Evolutionary conservation across 2,888 invertebrate genomes (phyloP), one percentile per base, ranked within the genome.

Genomic region (Trisateles emortualis): DNA sequence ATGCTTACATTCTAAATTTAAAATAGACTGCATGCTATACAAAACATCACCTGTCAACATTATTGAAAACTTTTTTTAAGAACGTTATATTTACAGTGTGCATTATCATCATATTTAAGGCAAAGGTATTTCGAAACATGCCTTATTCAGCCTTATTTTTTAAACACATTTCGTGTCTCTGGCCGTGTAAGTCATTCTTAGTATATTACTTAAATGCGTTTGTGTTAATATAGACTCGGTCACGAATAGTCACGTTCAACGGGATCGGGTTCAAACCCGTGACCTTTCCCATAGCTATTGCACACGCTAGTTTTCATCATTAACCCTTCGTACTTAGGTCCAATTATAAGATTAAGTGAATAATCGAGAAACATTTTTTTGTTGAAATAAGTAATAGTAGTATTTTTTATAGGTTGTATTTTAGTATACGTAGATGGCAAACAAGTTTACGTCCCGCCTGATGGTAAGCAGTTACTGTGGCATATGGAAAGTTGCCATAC

Each of bases 261-360:
- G 52, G 49, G 54, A 29, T 55, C 33, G 54, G 42, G 61, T 57
- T 60, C 53, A 60, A 45, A 50, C 47, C 47, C 50, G 39, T 44
- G 65, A 64, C 65, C 65, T 64, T 65, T 60, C 64, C 44, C 60
- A 59, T 45, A 52, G 50, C 16, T 29, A 30, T 48, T 14, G 39
- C 24, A 46, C 35, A 48, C 52, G 41, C 45, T 48, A 53, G 47
- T 41, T 45, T 35, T 33, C 39, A 47, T 26, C 8, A 22, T 22
- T 22, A 22, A 26, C 26, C 26, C 8, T 6, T 26, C 3, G 26
- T 8, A 1, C 26, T 26, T 26, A 26, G 8, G 26, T 6, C 8
- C 8, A 4, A 26, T 26, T 26, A 26, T 26, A n/a, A n/a, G n/a
- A n/a, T n/a, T n/a, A n/a, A n/a, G n/a, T n/a, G n/a, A n/a, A n/a